Percentiles rank a stretch among this genome's conserved stretches.
Evolutionary conservation across 2,888 invertebrate species (phyloP).

Genomic region (Cerceris ruficornis): DNA sequence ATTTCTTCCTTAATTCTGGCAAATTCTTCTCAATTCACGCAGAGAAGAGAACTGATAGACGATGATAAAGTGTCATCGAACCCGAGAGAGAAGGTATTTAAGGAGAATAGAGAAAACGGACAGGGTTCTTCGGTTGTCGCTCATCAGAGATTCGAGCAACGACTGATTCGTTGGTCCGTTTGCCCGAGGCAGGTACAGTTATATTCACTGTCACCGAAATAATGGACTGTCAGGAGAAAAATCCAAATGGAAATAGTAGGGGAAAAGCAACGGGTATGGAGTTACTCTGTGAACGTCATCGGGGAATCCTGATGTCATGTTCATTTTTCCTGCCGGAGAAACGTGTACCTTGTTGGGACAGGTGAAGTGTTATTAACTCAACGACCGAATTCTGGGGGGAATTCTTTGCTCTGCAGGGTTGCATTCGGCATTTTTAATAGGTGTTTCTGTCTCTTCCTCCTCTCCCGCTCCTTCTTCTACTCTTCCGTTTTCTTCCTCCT

Average conservation of each 20-base stretch:
- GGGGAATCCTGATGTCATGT: not conserved
- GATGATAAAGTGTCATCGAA: not conserved
- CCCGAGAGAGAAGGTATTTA: not conserved
- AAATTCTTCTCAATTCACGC: not conserved
- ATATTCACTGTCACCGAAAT: slow-evolving; percentile 1
- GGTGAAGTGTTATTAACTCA: no score
- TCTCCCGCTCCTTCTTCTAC: no score
- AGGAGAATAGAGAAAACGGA: not conserved
- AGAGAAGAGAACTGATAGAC: not conserved
- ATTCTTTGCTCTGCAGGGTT: no score
- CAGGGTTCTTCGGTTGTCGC: not conserved
- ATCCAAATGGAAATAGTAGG: not conserved
- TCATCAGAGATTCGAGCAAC: not conserved
- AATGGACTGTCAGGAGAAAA: not conserved
- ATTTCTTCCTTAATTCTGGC: no score
- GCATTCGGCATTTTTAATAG: no score
- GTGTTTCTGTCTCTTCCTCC: no score
- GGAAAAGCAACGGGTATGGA: not conserved
- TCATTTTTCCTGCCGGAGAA: not conserved
- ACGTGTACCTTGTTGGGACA: no score
- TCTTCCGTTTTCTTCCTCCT: no score
- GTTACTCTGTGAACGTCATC: not conserved
- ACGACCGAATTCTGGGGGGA: no score
- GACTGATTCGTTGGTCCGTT: not conserved
- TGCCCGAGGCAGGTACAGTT: not conserved